Percentiles rank a stretch among this genome's conserved stretches.
phyloP scores from a whole-genome alignment of 1,140 invertebrate species.

The Drosophila saltans region DNA sequence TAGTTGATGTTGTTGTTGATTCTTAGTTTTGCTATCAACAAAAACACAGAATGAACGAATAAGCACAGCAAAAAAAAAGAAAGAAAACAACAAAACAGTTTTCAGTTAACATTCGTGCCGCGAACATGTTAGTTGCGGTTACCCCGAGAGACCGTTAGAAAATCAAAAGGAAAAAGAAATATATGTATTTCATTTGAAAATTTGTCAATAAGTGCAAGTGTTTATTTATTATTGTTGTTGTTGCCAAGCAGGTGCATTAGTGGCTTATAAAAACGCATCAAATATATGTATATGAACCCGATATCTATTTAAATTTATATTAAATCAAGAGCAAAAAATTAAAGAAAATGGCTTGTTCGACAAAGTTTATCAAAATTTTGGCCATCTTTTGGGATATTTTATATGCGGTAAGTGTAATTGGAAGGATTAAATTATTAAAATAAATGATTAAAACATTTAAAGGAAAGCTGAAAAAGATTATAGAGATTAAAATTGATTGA shows the following conservation, averaged over 20 bases:
- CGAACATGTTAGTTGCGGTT: conserved; percentile 60
- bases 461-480: no score
- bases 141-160: conserved; percentile 61
- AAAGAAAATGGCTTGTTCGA: conserved; percentile 74
- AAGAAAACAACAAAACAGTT: conserved; percentile 42
- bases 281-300: neutral
- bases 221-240: conserved; percentile 2
- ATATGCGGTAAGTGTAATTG: conserved; percentile 64
- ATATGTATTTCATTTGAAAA: conserved; percentile 43
- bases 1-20: conserved; percentile 1
- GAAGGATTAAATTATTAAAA: no score
- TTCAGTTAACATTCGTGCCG: conserved; percentile 70
- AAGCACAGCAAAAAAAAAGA: neutral
- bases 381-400: conserved; percentile 68
- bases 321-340: conserved; percentile 5
- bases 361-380: conserved; percentile 63
- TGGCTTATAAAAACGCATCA: conserved; percentile 18
- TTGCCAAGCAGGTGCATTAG: conserved; percentile 22
- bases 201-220: conserved; percentile 59
- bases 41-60: neutral
- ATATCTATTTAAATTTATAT: neutral
- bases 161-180: conserved; percentile 10
- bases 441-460: no score
- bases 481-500: no score
- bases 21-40: conserved; percentile 8